Evolutionary conservation across 64 coral and sea anemone genomes (phyloP), one percentile per base, ranked within the genome.

Genomic region (Anthopleura sola): DNA sequence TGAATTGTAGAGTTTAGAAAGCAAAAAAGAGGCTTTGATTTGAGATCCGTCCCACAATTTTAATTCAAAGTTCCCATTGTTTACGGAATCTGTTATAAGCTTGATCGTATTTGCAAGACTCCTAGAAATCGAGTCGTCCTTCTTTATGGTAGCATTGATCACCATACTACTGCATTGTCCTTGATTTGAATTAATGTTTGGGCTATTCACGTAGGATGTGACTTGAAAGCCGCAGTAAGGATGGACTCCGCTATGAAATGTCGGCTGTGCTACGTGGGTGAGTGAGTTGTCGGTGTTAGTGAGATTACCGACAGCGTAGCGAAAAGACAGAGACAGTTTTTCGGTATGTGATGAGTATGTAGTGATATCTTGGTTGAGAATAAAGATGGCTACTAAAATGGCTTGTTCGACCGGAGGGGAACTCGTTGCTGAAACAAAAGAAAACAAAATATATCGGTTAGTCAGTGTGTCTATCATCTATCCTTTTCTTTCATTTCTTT

Each of bases 221-320:
- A 48, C 39, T 15, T 91, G 58, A 9, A 95, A 83, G n/a, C 94
- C 93, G 79, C 93, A 95, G 84, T 89, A 80, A 23, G 93, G 90
- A 33, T 51, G 84, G 16, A 75, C 49, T 68, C 93, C 93, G 75
- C 48, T 37, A 0, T 40, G 7, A 20, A 83, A 91, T 15, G 62
- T 54, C 37, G 29, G 23, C 8, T 78, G 34, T 29, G 36, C 66
- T 1, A 86, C 83, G 48, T 31, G n/a, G 39, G 19, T 83, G 8
- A 33, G 32, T 2, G 78, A 81, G 39, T 18, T 81, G 36, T 46
- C 3, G 0, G 51, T 83, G 48, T 32, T 56, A 2, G 82, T 83
- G n/a, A 83, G 55, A 18, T 83, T 54, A 20, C 82, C 51, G 34
- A 83, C 55, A 1, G 50, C 82, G 82, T 83, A 10, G 0, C 23